A percentile compares a stretch with the other conserved stretches of the same genome.
phyloP scores from a whole-genome alignment of 2,888 invertebrate genomes.

The Apodemia duryi region DNA sequence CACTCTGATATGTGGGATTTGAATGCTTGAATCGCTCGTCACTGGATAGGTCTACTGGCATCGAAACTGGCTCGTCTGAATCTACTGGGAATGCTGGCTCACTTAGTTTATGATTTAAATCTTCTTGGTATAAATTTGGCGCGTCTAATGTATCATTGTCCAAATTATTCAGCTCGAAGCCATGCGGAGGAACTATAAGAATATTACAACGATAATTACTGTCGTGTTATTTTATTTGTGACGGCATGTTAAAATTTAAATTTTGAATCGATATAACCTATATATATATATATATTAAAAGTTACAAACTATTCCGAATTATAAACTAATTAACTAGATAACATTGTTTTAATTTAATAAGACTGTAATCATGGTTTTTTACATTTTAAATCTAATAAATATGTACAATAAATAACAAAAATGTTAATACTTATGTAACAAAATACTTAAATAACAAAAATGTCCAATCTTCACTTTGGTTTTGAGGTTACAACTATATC shows the following conservation, averaged over 20 bases:
- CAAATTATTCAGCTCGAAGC: constrained; percentile 82
- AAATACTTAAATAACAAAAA: no score
- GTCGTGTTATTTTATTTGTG: not conserved
- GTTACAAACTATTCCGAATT: no score
- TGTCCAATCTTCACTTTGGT: no score
- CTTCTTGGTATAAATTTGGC: constrained; percentile 73
- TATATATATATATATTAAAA: no score
- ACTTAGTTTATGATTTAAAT: constrained; percentile 54
- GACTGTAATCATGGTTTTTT: no score
- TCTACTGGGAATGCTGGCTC: constrained; percentile 63
- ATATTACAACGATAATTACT: not conserved
- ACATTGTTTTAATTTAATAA: no score
- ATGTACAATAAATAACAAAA: no score
- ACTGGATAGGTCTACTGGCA: constrained; percentile 60
- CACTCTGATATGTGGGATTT: constrained; percentile 87
- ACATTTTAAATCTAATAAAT: no score
- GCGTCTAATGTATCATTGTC: constrained; percentile 83
- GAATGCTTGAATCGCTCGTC: constrained; percentile 83
- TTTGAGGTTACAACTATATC: no score
- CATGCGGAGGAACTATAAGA: constrained; percentile 80
- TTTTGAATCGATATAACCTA: no score
- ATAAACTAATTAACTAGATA: no score
- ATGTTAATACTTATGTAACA: no score
- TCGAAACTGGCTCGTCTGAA: constrained; percentile 67
- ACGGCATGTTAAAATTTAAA: not conserved